Evolutionary conservation across 2,888 invertebrate species (phyloP).

Genomic region (Lasiommata megera): DNA sequence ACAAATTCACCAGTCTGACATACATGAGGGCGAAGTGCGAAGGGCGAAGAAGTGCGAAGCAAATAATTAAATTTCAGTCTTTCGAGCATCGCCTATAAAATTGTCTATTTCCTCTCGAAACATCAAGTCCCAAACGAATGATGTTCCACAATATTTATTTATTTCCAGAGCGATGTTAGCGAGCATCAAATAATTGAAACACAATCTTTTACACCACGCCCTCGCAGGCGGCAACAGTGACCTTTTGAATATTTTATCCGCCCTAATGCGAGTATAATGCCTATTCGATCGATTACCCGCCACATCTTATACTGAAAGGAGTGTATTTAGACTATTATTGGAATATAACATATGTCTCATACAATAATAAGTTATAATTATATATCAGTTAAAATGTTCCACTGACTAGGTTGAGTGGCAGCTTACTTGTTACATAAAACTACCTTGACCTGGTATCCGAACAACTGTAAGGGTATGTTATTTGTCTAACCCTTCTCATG

Average conservation of each 20-base stretch:
- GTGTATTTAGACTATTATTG: not conserved
- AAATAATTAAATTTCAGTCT: no score
- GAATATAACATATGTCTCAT: not conserved
- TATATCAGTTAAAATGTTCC: no score
- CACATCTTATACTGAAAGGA: slow-evolving; percentile 8
- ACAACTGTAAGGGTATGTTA: no score
- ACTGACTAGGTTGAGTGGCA: no score
- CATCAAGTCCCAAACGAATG: not conserved
- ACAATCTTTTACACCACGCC: slow-evolving; percentile 15
- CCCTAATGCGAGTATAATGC: slow-evolving; percentile 10
- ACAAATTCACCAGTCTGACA: no score
- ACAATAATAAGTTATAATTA: not conserved
- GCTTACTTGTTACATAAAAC: no score
- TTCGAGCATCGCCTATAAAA: no score
- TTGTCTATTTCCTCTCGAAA: not conserved
- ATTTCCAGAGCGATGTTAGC: not conserved
- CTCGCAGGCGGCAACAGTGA: slow-evolving; percentile 10
- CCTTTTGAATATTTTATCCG: slow-evolving; percentile 19
- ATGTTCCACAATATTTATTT: not conserved
- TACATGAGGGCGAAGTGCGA: no score
- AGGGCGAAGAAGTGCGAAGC: no score
- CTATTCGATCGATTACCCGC: slow-evolving; percentile 11
- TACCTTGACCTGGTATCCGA: no score
- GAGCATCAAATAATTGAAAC: slow-evolving; percentile 1
- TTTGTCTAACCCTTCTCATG: no score